A percentile compares a stretch with the other conserved stretches of the same genome.
These are phyloP conservation scores for Delphinus delphis DNA, from an alignment of 2,113 vertebrate genomes.

Conservation along the genomic window DNA sequence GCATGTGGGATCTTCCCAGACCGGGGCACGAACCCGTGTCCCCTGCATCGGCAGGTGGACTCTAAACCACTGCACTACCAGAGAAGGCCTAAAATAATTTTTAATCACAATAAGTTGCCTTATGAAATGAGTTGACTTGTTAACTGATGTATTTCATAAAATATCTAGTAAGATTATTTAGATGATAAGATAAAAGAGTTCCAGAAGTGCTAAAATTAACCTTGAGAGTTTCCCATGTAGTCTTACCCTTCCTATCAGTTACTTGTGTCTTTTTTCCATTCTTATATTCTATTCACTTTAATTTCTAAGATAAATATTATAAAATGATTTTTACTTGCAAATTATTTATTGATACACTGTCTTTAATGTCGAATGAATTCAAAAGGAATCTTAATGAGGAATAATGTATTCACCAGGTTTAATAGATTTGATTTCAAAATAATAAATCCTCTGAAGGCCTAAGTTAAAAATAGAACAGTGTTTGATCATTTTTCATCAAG, in stretches of 20 bases:
- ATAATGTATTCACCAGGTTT: slow-evolving; percentile 43
- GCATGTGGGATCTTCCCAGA: no score
- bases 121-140: slow-evolving; percentile 41
- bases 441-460: slow-evolving; percentile 54
- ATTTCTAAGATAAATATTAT: slow-evolving; percentile 60
- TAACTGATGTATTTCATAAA: neutral
- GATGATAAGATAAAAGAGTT: neutral
- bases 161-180: slow-evolving; percentile 18
- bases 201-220: slow-evolving; percentile 9
- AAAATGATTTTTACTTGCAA: slow-evolving; percentile 61
- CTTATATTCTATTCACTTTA: slow-evolving; percentile 47
- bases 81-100: neutral
- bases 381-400: slow-evolving; percentile 62
- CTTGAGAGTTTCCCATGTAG: neutral
- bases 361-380: slow-evolving; percentile 54
- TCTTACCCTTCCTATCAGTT: neutral
- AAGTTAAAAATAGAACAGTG: slow-evolving; percentile 54
- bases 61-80: no score
- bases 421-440: slow-evolving; percentile 67
- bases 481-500: slow-evolving; percentile 70
- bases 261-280: neutral
- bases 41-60: no score
- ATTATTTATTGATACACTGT: slow-evolving; percentile 47
- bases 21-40: no score
- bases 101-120: neutral